Evolutionary conservation across 2,113 vertebrate genomes (phyloP), one percentile per base, ranked within the genome.

Genomic region (Ptilorrhoa leucosticta): DNA sequence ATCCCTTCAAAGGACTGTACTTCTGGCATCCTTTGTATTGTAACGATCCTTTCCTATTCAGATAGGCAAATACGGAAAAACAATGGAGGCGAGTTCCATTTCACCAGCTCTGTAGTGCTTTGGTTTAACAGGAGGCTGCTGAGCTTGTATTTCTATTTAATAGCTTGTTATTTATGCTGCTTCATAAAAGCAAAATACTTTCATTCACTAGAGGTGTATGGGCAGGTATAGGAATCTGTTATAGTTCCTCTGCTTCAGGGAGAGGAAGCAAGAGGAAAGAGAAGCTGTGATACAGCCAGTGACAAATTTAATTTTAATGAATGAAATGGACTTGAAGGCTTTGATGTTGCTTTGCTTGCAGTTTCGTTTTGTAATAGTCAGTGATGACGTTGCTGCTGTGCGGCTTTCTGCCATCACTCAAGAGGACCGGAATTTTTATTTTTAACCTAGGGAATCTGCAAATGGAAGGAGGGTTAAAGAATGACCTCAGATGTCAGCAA

Each of bases 391-490:
- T 78, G 56, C 24, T 70, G 73, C 73, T 82, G 22, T 54, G 66
- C 0, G 0, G 61, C 63, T 80, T 87, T 90, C 57, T 83, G 90
- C 51, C 48, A 64, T 64, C 90, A 93, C 68, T 86, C n/a, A 66
- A 47, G 63, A 90, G 8, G 63, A 88, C 24, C 87, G 79, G 54
- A 83, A 63, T 86, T 92, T 93, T 94, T 85, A 53, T 91, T 94
- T 96, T 93, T 92, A 83, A 96, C 63, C 28, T 35, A n/a, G 27
- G 22, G 60, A 56, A 65, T 83, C 60, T 90, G 31, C 22, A 56
- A 78, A 53, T 56, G 40, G 53, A 83, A 81, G 31, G 31, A 35
- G 68, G 50, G 44, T 54, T 64, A n/a, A 88, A 83, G 35, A 58
- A 40, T 85, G 83, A 51, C 51, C 69, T 68, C 76, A 30, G 35